phyloP scores from a whole-genome alignment of 1,140 invertebrate genomes.

The Drosophila kepulauana region DNA sequence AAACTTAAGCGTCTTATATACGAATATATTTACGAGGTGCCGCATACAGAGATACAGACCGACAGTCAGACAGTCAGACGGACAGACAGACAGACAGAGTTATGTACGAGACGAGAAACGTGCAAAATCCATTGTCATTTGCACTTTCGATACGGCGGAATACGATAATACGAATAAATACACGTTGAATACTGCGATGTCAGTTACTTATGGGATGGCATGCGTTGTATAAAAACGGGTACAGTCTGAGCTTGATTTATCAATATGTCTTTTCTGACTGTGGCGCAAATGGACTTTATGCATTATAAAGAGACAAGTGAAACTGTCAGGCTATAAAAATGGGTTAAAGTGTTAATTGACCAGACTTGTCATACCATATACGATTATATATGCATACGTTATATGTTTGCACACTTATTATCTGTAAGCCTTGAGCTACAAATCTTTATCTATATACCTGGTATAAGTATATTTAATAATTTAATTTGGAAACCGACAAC shows the following conservation, averaged over 20 bases:
- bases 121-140: slow-evolving; percentile 31
- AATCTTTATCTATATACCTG: slow-evolving; percentile 20
- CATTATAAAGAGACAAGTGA: slow-evolving; percentile 6
- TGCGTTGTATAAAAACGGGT: slow-evolving; percentile 13
- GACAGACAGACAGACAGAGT: not conserved
- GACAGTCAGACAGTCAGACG: not conserved
- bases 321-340: slow-evolving; percentile 14
- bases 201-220: slow-evolving; percentile 29
- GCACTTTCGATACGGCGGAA: slow-evolving; percentile 13
- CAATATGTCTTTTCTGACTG: slow-evolving; percentile 6
- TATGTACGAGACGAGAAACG: not conserved
- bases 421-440: slow-evolving; percentile 22
- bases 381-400: slow-evolving; percentile 2
- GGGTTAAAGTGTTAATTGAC: slow-evolving; percentile 29
- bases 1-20: slow-evolving; percentile 7
- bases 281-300: slow-evolving; percentile 18
- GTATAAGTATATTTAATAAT: slow-evolving; percentile 7
- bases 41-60: not conserved
- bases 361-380: slow-evolving; percentile 22
- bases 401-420: not conserved
- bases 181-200: slow-evolving; percentile 8
- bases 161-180: not conserved
- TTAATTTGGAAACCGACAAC: slow-evolving; percentile 11
- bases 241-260: slow-evolving; percentile 38
- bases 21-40: slow-evolving; percentile 13